Evolutionary conservation across 2,888 invertebrate species (phyloP), one percentile per base, ranked within the genome.

Genomic region (Blomia tropicalis): DNA sequence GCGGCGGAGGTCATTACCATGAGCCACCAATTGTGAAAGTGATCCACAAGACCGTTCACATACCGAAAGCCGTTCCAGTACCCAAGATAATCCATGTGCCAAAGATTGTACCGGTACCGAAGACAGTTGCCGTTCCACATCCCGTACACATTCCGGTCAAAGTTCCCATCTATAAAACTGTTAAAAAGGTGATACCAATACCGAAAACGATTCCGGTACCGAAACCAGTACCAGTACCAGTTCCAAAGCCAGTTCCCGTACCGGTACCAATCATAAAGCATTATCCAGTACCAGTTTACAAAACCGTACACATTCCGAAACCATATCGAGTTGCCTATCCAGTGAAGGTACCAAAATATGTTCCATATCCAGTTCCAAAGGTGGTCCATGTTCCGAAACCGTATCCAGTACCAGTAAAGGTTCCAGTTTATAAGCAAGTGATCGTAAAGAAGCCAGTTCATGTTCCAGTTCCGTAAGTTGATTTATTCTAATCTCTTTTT

Each of bases 391-490:
- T 69, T n/a, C 69, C 69, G 19, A 67, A 66, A 59, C 68, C 68
- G 36, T 67, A 67, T 61, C 65, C 66, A 29, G 67, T 67, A 17
- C 69, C 68, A n/a, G 60, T 63, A 22, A 69, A 69, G 54, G 69
- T 69, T 31, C 69, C 69, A 17, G 64, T 69, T 56, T 69, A 69
- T 63, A 69, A 69, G 62, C 66, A 69, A 36, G 62, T 69, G 27
- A 66, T 68, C 51, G 67, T 69, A 14, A 69, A 69, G 65, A 69
- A 69, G 62, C 68, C 69, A 53, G 64, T 69, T n/a, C 66, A 69
- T 56, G 67, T 69, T 1, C 69, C 69, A 25, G 69, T 69, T 3
- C 69, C 69, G 69, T 69, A 64, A 68, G 69, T 69, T 56, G 27
- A 58, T 23, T 25, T 27, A 7, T 47, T 47, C 27, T 14, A 7